Evolutionary conservation across 2,888 invertebrate species (phyloP), one percentile per base, ranked within the genome.

Genomic region (Drosophila barbarae): DNA sequence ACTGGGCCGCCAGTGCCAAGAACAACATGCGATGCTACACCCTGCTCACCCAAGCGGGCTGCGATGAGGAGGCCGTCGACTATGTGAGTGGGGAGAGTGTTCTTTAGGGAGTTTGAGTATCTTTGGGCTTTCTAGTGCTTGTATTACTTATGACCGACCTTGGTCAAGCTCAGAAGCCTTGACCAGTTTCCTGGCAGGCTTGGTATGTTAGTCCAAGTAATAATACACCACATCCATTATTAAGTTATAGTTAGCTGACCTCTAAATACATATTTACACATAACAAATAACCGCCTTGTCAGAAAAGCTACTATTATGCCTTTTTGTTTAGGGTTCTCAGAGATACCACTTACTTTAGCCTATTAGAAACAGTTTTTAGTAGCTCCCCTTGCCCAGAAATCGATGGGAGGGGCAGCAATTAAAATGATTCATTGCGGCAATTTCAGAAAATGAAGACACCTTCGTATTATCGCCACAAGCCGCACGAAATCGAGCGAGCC

Each of bases 1-100:
- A 98, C 90, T 98, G 96, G 89, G 95, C 97, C 0, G 95, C 96
- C 3, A 92, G 94, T 13, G 91, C 93, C 26, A 94, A 94, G 87
- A 96, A 96, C 80, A 94, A 94, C 55, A 93, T 93, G 71, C 92
- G 93, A 73, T 94, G 94, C 83, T 97, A 93, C 86, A 93, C 95
- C 81, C 92, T 95, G 56, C 91, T 98, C 12, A 92, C 95, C 34
- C 93, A 93, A 73, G 92, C 94, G 26, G 97, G 97, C 32, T 96
- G 96, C 21, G 96, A 96, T 83, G 95, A 96, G 89, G 93, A 93
- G 72, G 92, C 93, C 57, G 90, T 94, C 39, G 98, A 98, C 89
- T 94, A 94, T 89, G 97, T 97, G 90, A 91, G 93, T 89, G 39
- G 42, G 36, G 12, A 4, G 10, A 38, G 34, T 6, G 3, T 5